A percentile compares a stretch with the other conserved stretches of the same genome.
phyloP scores from a whole-genome alignment of 2,888 invertebrate species.

The Escarpia spicata region DNA sequence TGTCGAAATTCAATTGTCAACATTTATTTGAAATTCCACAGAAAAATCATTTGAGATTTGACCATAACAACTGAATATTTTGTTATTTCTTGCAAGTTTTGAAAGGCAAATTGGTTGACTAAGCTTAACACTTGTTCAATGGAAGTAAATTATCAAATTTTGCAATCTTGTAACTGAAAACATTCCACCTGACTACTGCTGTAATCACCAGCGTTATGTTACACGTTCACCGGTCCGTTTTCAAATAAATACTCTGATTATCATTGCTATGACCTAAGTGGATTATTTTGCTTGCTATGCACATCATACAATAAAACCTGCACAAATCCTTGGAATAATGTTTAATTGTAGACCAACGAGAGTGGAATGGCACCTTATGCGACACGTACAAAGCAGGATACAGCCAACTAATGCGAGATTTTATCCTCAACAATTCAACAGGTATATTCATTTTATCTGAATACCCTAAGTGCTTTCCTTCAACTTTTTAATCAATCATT shows the following conservation, averaged over 20 bases:
- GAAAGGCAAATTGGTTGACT: background rate
- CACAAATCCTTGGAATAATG: slow-evolving; percentile 6
- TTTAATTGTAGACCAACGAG: background rate
- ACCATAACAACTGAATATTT: background rate
- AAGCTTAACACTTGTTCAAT: background rate
- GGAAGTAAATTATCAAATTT: background rate
- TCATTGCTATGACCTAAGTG: background rate
- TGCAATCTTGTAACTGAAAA: background rate
- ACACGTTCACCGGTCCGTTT: background rate
- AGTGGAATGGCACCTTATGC: background rate
- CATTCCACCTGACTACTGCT: background rate
- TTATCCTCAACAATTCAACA: background rate
- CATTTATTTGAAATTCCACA: background rate
- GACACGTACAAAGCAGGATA: background rate
- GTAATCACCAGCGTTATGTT: background rate
- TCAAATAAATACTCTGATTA: background rate
- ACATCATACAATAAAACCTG: background rate
- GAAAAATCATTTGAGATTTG: background rate
- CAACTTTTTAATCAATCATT: background rate
- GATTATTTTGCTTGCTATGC: background rate
- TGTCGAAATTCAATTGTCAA: too few relatives aligned
- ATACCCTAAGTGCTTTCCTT: background rate
- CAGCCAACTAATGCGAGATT: background rate
- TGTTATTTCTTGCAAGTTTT: background rate
- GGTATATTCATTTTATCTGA: background rate